phyloP scores from a whole-genome alignment of 2,888 invertebrate species.

The Metalampra italica region DNA sequence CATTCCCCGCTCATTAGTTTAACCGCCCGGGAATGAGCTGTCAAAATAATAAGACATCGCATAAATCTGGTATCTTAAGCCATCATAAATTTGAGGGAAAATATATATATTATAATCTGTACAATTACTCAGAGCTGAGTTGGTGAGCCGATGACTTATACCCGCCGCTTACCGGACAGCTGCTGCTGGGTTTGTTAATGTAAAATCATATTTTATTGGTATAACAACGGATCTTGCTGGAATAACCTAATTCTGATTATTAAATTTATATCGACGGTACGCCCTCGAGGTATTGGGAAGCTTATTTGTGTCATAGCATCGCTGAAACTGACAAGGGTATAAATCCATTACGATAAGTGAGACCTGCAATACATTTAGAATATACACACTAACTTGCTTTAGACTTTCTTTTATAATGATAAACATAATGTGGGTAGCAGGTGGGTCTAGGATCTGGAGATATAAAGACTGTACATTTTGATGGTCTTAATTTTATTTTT shows the following conservation, averaged over 20 bases:
- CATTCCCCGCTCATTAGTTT: conserved; percentile 1
- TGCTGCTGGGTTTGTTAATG: conserved; percentile 30
- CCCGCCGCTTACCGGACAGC: conserved; percentile 20
- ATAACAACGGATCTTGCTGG: conserved; percentile 20
- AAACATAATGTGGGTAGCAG: no score
- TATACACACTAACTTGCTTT: no score
- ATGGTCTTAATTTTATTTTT: no score
- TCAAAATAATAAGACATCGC: conserved; percentile 64
- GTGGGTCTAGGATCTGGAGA: no score
- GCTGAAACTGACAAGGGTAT: neutral
- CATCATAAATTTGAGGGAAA: conserved; percentile 48
- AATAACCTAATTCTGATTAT: conserved; percentile 26
- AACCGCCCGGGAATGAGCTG: conserved; percentile 47
- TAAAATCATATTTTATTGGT: conserved; percentile 41
- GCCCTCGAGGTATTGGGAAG: neutral
- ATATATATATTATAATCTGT: conserved; percentile 59
- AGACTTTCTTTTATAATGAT: no score
- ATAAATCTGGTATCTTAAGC: conserved; percentile 51
- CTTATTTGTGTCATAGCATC: neutral
- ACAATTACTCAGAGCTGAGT: conserved; percentile 46
- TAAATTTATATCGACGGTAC: neutral
- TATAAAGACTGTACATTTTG: no score
- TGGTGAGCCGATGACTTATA: conserved; percentile 38
- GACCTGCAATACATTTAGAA: no score
- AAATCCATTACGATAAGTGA: neutral